phyloP scores from a whole-genome alignment of 2,113 vertebrate genomes.

The Platichthys stellatus region DNA sequence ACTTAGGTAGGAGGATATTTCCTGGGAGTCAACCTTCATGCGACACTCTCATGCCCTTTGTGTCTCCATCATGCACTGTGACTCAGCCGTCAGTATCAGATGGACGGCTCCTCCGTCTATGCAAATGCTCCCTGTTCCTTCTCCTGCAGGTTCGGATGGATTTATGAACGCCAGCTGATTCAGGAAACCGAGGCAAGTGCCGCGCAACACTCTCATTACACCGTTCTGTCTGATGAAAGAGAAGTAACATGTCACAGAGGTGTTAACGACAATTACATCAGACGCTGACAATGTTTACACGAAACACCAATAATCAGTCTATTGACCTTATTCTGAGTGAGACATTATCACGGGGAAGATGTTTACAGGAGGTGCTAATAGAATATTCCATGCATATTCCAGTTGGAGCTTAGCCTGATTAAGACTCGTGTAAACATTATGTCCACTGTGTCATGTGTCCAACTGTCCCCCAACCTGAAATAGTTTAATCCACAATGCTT shows the following conservation, averaged over 20 bases:
- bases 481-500: too few species aligned
- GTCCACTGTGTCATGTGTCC: too few species aligned
- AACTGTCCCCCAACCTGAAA: too few species aligned
- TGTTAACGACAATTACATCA: not conserved
- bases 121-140: conserved; percentile 12
- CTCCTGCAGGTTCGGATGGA: conserved; percentile 1
- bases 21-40: conserved; percentile 66
- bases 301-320: not conserved
- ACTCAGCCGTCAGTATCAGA: conserved; percentile 47
- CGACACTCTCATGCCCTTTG: conserved; percentile 55
- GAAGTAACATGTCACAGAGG: not conserved
- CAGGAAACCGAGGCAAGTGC: not conserved
- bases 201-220: not conserved
- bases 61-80: conserved; percentile 57
- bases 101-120: conserved; percentile 24
- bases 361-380: too few species aligned
- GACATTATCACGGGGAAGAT: too few species aligned
- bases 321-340: too few species aligned
- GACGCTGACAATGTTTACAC: not conserved
- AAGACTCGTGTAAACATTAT: too few species aligned
- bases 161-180: not conserved
- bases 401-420: too few species aligned
- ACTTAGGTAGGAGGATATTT: conserved; percentile 50
- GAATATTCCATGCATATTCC: too few species aligned
- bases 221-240: not conserved